Evolutionary conservation across 92 coral and sea anemone genomes (phyloP).

Genomic region (Micromussa lordhowensis): DNA sequence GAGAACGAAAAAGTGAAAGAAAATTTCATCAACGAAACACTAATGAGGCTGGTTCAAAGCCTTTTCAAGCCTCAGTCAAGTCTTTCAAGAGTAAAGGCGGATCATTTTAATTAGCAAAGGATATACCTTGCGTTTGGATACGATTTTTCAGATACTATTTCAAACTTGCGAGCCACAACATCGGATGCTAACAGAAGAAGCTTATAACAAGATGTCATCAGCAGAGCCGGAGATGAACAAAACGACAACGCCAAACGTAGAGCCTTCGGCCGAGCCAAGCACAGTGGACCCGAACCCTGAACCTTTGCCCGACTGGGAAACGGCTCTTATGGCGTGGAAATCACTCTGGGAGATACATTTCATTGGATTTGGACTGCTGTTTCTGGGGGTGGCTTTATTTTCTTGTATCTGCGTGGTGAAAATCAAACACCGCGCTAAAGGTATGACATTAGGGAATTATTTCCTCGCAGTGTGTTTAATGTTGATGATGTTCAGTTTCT

Average conservation of each 20-base stretch:
- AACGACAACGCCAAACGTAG: neutral
- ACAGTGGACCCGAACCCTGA: slow-evolving; percentile 63
- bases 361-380: slow-evolving; percentile 71
- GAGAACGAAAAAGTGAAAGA: neutral
- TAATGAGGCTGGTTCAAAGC: neutral
- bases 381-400: slow-evolving; percentile 57
- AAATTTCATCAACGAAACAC: neutral
- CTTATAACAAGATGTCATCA: neutral
- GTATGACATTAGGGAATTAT: slow-evolving; percentile 68
- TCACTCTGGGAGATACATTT: slow-evolving; percentile 82
- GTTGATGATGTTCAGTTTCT: slow-evolving; percentile 61
- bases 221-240: slow-evolving; percentile 20
- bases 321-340: slow-evolving; percentile 71
- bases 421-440: slow-evolving; percentile 48
- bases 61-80: neutral
- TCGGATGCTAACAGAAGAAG: neutral
- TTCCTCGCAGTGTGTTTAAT: slow-evolving; percentile 72
- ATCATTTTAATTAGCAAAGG: neutral
- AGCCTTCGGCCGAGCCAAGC: slow-evolving; percentile 33
- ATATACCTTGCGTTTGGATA: neutral
- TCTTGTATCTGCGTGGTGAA: slow-evolving; percentile 66
- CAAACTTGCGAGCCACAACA: neutral
- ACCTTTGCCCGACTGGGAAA: slow-evolving; percentile 83
- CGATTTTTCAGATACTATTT: neutral
- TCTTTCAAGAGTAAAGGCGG: neutral